Evolutionary conservation across 2,797 vertebrate genomes (phyloP).

Genomic region (Acropternis orthonyx): DNA sequence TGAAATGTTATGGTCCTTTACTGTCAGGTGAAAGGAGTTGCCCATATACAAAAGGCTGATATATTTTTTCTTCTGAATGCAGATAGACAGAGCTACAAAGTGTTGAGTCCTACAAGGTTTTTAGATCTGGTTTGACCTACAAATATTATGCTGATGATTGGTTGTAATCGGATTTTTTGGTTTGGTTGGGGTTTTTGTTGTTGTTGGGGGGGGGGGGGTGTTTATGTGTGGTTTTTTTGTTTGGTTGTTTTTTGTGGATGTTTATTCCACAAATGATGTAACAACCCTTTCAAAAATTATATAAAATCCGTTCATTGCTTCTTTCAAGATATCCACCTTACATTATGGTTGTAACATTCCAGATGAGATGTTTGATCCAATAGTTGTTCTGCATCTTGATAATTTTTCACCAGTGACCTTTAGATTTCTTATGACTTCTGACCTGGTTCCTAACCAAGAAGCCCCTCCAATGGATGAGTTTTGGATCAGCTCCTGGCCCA

Average conservation of each 20-base stretch:
- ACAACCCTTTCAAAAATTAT: not conserved
- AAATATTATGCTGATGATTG: not conserved
- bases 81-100: not conserved
- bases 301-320: not conserved
- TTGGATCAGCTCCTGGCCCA: not conserved
- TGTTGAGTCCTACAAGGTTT: not conserved
- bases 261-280: slow-evolving; percentile 13
- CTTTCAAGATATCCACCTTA: slow-evolving; percentile 24
- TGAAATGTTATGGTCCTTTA: not conserved
- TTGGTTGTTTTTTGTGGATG: not conserved
- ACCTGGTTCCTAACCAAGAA: not conserved
- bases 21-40: not conserved
- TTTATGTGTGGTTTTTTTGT: not conserved
- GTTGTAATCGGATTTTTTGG: not conserved
- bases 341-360: not conserved
- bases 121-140: not conserved
- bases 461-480: not conserved
- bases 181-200: not conserved
- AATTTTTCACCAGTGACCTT: slow-evolving; percentile 7
- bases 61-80: not conserved
- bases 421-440: slow-evolving; percentile 9
- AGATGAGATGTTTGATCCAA: not conserved
- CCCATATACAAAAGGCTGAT: not conserved
- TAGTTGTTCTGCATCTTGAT: slow-evolving; percentile 34
- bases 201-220: no score